These are phyloP conservation scores for Drosophila pallidifrons DNA, from an alignment of 1,140 invertebrate species.

Conservation along the genomic window DNA sequence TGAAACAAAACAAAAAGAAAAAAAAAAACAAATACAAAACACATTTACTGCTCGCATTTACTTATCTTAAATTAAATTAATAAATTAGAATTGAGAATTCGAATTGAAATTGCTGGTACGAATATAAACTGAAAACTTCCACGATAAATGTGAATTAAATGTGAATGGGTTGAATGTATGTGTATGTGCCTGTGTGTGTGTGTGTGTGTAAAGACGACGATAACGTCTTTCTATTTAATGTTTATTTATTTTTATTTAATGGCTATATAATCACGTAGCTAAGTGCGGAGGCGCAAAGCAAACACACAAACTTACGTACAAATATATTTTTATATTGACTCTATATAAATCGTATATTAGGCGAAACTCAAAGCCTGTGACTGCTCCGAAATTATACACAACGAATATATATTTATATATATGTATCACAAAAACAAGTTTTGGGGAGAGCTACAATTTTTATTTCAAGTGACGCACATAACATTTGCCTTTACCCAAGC, in stretches of 20 bases:
- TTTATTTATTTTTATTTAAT: slow-evolving; percentile 54
- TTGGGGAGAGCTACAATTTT: slow-evolving; percentile 56
- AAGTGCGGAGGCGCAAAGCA: slow-evolving; percentile 33
- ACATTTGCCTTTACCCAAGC: slow-evolving; percentile 53
- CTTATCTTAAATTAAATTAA: slow-evolving; percentile 73
- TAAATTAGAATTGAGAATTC: slow-evolving; percentile 59
- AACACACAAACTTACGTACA: slow-evolving; percentile 16
- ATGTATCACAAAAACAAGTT: slow-evolving; percentile 63
- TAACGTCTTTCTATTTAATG: slow-evolving; percentile 30
- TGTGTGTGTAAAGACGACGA: slow-evolving; percentile 20
- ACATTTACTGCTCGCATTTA: slow-evolving; percentile 38
- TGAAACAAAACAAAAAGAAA: not conserved
- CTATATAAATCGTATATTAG: slow-evolving; percentile 28
- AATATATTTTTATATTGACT: slow-evolving; percentile 2
- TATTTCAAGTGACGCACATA: slow-evolving; percentile 79
- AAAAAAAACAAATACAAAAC: slow-evolving; percentile 29
- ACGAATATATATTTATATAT: not conserved
- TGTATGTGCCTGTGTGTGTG: slow-evolving; percentile 1
- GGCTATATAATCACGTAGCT: slow-evolving; percentile 77
- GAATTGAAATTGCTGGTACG: slow-evolving; percentile 16
- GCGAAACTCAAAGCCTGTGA: slow-evolving; percentile 35
- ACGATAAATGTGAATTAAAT: slow-evolving; percentile 35
- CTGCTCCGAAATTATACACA: slow-evolving; percentile 20
- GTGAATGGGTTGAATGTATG: slow-evolving; percentile 13
- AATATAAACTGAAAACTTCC: slow-evolving; percentile 33